Percentiles rank a stretch among this genome's conserved stretches.
phyloP scores from a whole-genome alignment of 2,113 vertebrate genomes.

The Pionites leucogaster region DNA sequence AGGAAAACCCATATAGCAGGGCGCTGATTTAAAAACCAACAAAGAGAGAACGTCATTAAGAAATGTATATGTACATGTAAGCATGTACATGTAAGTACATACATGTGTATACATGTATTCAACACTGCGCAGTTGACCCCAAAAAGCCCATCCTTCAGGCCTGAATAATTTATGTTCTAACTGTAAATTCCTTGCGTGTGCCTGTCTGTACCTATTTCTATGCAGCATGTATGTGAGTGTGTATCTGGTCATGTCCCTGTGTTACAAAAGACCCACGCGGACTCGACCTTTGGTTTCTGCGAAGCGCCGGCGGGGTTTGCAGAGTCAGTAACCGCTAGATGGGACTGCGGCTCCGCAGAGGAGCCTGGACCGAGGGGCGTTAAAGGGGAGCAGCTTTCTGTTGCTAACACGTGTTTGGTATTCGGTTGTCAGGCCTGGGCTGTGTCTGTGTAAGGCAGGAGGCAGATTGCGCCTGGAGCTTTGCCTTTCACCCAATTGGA shows the following conservation, averaged over 20 bases:
- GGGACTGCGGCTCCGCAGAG: neutral
- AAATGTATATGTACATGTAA: neutral
- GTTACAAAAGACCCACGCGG: accelerated
- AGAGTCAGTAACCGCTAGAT: neutral
- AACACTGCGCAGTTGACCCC: neutral
- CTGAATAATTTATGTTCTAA: neutral
- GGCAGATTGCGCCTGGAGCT: neutral
- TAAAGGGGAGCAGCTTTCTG: neutral
- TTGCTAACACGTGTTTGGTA: neutral
- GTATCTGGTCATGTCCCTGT: neutral
- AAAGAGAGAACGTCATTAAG: neutral
- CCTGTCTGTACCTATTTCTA: accelerated
- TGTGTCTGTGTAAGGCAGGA: neutral
- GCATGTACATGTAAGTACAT: neutral
- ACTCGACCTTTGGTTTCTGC: accelerated
- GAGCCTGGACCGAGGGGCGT: neutral
- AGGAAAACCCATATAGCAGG: neutral
- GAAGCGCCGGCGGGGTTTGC: neutral
- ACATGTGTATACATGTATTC: neutral
- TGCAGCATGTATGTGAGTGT: accelerated
- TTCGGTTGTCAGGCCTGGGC: neutral
- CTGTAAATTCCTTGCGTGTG: neutral
- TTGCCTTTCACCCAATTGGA: slow-evolving; percentile 43
- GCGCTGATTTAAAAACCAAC: neutral
- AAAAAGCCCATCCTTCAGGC: neutral